A percentile compares a stretch with the other conserved stretches of the same genome.
Conservation (phyloP, 2,797 vertebrate species). For the Rhinichthys osculus region DNA sequence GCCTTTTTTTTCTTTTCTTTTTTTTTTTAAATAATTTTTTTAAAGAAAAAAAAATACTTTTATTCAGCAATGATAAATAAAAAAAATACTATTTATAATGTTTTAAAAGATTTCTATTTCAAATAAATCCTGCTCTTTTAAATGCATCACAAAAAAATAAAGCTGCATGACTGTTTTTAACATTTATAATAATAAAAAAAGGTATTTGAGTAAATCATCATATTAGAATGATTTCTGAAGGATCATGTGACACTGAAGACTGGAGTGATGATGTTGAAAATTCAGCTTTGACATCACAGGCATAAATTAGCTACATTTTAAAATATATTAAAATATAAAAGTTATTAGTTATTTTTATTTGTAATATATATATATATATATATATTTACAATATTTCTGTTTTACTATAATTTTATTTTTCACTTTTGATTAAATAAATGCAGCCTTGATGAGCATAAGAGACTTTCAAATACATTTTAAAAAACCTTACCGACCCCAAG, state of each 20-base stretch:
- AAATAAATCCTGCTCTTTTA: not conserved
- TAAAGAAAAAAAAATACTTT: too few species aligned
- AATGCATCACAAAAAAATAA: too few species aligned
- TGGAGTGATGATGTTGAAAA: not conserved
- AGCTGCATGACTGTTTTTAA: too few species aligned
- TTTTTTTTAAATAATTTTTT: too few species aligned
- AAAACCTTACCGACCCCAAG: not conserved
- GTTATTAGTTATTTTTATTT: not conserved
- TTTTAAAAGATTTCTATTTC: not conserved
- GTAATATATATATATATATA: too few species aligned
- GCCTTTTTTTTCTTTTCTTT: not conserved
- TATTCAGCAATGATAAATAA: too few species aligned
- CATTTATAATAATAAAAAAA: too few species aligned
- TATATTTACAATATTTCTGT: too few species aligned
- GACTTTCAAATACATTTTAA: too few species aligned
- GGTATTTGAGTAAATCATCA: not conserved
- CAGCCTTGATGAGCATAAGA: not conserved
- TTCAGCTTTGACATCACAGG: not conserved
- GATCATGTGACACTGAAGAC: too few species aligned
- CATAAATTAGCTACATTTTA: not conserved
- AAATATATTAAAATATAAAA: not conserved
- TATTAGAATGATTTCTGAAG: not conserved
- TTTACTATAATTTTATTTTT: not conserved
- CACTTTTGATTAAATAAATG: not conserved
- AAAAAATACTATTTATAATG: not conserved